phyloP scores from a whole-genome alignment of 2,888 invertebrate genomes.

The Pristionchus arcanus region DNA sequence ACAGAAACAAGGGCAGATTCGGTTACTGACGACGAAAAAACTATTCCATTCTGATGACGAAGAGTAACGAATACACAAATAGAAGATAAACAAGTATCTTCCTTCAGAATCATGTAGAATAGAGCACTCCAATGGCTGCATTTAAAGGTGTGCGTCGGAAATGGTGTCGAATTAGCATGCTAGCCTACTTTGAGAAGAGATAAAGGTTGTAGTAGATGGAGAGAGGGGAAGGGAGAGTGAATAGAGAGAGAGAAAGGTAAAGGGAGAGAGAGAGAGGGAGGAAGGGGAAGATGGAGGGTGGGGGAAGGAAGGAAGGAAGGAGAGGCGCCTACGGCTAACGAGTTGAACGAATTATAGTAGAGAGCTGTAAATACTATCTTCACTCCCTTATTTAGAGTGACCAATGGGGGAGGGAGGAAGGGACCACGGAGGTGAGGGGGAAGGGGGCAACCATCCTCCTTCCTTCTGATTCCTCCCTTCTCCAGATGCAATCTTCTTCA shows the following conservation, averaged over 20 bases:
- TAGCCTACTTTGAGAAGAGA: constrained; percentile 30
- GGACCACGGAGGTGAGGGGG: not conserved
- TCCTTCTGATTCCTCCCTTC: not conserved
- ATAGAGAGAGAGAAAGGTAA: not conserved
- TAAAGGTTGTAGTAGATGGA: constrained; percentile 25
- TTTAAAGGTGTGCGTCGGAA: not conserved
- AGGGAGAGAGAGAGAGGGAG: not conserved
- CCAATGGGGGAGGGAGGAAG: not conserved
- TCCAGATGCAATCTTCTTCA: not conserved
- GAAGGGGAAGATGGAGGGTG: constrained; percentile 21
- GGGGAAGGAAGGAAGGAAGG: constrained; percentile 6
- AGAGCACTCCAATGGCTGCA: not conserved
- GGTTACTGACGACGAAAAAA: not conserved
- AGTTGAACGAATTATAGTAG: constrained; percentile 18
- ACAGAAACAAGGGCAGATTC: constrained; percentile 45
- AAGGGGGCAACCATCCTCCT: not conserved
- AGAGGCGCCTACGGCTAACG: constrained; percentile 22
- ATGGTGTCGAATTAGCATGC: constrained; percentile 33
- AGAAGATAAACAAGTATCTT: not conserved
- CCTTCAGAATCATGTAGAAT: not conserved
- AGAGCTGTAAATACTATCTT: constrained; percentile 4
- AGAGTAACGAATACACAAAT: not conserved
- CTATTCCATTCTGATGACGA: not conserved
- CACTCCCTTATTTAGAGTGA: constrained; percentile 4
- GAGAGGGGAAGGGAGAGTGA: not conserved